Evolutionary conservation across 1,140 invertebrate species (phyloP).

Genomic region (Pemphigus obesinymphae): DNA sequence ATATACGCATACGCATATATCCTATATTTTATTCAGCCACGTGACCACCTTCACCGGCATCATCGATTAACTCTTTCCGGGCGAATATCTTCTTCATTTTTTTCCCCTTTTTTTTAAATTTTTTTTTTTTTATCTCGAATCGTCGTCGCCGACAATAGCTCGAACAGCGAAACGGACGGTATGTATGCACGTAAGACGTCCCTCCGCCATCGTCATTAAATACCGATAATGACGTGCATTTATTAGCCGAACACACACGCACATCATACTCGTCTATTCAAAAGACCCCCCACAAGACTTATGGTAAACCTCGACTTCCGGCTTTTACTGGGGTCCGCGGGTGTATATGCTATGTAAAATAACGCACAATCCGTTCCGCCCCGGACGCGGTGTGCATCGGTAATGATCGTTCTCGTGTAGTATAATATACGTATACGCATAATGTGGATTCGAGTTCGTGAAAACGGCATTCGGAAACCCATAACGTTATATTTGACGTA

Average conservation of each 20-base stretch:
- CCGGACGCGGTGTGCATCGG: neutral
- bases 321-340: neutral
- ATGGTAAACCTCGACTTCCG: slow-evolving; percentile 32
- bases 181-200: neutral
- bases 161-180: neutral
- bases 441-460: neutral
- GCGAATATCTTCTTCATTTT: neutral
- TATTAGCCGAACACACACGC: neutral
- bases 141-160: neutral
- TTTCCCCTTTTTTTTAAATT: too few relatives aligned
- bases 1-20: neutral
- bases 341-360: neutral
- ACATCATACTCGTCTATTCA: neutral
- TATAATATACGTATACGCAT: neutral
- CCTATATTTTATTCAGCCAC: neutral
- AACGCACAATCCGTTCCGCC: neutral
- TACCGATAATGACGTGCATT: slow-evolving; percentile 15
- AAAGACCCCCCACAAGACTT: neutral
- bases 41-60: neutral
- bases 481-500: too few relatives aligned
- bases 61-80: slow-evolving; percentile 23
- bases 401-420: neutral
- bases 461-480: too few relatives aligned
- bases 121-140: slow-evolving; percentile 1
- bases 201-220: neutral